Evolutionary conservation across 2,797 vertebrate genomes (phyloP), one percentile per base, ranked within the genome.

Genomic region (Pipistrellus pygmaeus): DNA sequence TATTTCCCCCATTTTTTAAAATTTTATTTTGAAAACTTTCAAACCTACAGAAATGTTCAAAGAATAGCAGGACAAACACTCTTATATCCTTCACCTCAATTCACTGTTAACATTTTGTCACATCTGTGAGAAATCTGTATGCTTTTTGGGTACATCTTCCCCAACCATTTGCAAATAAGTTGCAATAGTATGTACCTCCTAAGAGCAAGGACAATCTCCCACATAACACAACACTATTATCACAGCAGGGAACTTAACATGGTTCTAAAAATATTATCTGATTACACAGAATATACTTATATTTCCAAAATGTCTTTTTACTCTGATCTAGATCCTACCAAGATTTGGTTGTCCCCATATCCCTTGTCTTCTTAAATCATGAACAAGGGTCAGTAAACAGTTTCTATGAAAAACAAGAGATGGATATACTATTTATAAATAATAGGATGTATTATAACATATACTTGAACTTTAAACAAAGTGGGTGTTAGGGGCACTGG

Each of bases 351-450:
- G 32, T 76, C n/a, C 10, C 10, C 35, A 14, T 92, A 57, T 53
- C 4, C 30, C 91, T 92, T 66, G 15, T 32, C 73, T 85, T 62
- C 18, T 89, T 76, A 68, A 76, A 44, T 76, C 41, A 76, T 68
- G 46, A 86, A 64, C 2, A 53, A 83, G 38, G 21, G 5, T 85
- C 27, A 81, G 15, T 48, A 90, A 82, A 82, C 11, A 53, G 85
- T 78, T 83, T 96, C 75, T 90, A 13, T 91, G 75, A 94, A 77
- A 66, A 21, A 35, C 10, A 38, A 72, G 41, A 69, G 66, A 64
- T 71, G 85, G 83, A 91, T n/a, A 89, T 3, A 78, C 75, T 68
- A 66, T 66, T 88, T 60, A 46, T 13, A 18, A 14, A 17, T 48
- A 76, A 32, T 73, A 69, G 38, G 75, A 55, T 64, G 55, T n/a